A percentile compares a stretch with the other conserved stretches of the same genome.
These are phyloP conservation scores for Neodontobutis hainanensis DNA, from an alignment of 2,113 vertebrate genomes.

Conservation along the genomic window DNA sequence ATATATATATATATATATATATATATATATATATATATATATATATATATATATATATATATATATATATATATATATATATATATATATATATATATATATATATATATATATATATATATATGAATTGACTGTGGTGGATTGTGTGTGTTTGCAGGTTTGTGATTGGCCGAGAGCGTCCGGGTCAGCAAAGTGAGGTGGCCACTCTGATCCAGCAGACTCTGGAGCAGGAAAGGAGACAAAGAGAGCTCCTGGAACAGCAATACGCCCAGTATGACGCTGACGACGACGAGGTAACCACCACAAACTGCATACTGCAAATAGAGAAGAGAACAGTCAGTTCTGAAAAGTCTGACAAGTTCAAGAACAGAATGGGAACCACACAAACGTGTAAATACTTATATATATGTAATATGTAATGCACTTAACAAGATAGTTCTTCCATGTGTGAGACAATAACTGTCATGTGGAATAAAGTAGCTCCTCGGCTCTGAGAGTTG, in stretches of 20 bases:
- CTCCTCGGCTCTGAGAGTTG: constrained; percentile 19
- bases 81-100: too few species aligned
- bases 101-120: too few species aligned
- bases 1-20: too few species aligned
- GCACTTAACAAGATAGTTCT: constrained; percentile 12
- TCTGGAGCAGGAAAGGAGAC: constrained; percentile 92
- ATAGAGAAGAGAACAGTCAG: too few species aligned
- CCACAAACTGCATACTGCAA: background rate
- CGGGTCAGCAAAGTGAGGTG: constrained; percentile 97
- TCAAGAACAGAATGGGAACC: too few species aligned
- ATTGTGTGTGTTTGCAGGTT: constrained; percentile 82
- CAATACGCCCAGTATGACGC: constrained; percentile 96
- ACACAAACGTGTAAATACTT: too few species aligned
- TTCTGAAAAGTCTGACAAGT: too few species aligned
- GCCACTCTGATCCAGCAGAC: constrained; percentile 97
- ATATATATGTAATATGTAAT: constrained; percentile 25
- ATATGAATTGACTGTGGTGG: too few species aligned
- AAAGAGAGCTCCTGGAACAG: constrained; percentile 94
- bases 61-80: too few species aligned
- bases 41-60: too few species aligned
- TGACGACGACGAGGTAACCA: constrained; percentile 93
- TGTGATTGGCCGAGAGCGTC: constrained; percentile 94
- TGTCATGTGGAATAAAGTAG: constrained; percentile 45
- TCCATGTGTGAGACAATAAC: background rate
- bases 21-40: too few species aligned